Base-by-base conservation (phyloP, 2,888 invertebrate species). In the Rosalia funebris region DNA sequence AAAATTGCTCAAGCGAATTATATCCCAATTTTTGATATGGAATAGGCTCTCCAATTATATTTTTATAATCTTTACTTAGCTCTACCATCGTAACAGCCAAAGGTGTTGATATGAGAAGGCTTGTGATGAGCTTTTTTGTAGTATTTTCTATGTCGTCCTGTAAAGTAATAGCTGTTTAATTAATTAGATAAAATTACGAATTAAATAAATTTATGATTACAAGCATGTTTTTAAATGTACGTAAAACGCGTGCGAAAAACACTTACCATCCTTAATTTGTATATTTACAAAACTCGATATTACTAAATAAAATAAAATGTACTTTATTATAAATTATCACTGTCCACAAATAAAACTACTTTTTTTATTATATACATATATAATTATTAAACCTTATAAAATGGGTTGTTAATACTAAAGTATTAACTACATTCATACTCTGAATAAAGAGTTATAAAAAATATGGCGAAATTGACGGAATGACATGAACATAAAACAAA, bases 91-190 rank as follows among this genome's bases (percentile, higher is more conserved):
- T 71, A 14, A 71, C 62, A 17, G 66, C 59, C 15, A 65, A 47
- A 1, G 76, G 72, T 10, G 60, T 69, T 11, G 76, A 74, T 20
- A 74, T 72, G 32, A 77, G 45, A 9, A 77, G 36, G 48, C 76
- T 70, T n/a, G 61, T 69, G 14, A 75, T 63, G 25, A 44, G 59
- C 42, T 71, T 71, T 10, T 71, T 64, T 17, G 71, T 66, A 1
- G 63, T 54, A 14, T 32, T 50, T 42, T 61, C 46, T 25, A 50
- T 39, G 25, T 14, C 19, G 10, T 7, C 50, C 50, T 50, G n/a
- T 12, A 50, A 50, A 34, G 7, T 12, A 12, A 14, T 25, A n/a
- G n/a, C n/a, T n/a, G n/a, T n/a, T n/a, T n/a, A n/a, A n/a, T n/a
- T n/a, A n/a, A n/a, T n/a, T 25, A 25, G 25, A 25, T 25, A 25